Evolutionary conservation across 2,888 invertebrate genomes (phyloP), one percentile per base, ranked within the genome.

Genomic region (Sinohyriopsis cumingii): DNA sequence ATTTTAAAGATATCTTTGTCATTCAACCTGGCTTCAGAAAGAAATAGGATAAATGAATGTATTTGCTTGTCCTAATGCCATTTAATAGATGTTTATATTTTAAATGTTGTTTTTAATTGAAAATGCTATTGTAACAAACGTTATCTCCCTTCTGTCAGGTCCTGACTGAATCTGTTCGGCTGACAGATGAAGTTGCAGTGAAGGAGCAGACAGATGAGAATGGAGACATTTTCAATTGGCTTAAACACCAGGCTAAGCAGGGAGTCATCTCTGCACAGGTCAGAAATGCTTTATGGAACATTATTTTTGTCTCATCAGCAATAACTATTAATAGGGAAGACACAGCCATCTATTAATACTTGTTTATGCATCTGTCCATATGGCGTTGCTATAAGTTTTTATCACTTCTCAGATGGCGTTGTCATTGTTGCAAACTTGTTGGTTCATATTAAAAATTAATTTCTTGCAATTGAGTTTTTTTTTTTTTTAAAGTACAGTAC

Each of bases 191-290:
- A 65, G 76, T 62, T 1, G 68, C 74, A 7, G 56, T 89, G 9
- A 75, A 79, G 24, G 81, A 82, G 59, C 87, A 88, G 69, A 89
- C 89, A 7, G 88, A 87, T 59, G 89, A 89, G 75, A 78, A 87
- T 19, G 89, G 88, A 0, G 89, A 90, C 61, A 67, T 89, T 7
- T 90, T 87, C 75, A 76, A 84, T 67, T 90, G 89, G 89, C 73
- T 89, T 55, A 87, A 84, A 73, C 84, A 88, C 66, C 89, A 89
- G 72, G 89, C 90, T 5, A 75, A 82, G 64, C 83, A 84, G 66
- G 89, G 89, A 1, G 87, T 89, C 3, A 76, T 84, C 15, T 79
- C 82, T 7, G 89, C 89, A 3, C 88, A 89, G 85, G 89, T 89
- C 56, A 53, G 65, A 12, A 33, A 19, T 25, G 22, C 57, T 22